Evolutionary conservation across 2,888 invertebrate species (phyloP).

Genomic region (Agrypnus murinus): DNA sequence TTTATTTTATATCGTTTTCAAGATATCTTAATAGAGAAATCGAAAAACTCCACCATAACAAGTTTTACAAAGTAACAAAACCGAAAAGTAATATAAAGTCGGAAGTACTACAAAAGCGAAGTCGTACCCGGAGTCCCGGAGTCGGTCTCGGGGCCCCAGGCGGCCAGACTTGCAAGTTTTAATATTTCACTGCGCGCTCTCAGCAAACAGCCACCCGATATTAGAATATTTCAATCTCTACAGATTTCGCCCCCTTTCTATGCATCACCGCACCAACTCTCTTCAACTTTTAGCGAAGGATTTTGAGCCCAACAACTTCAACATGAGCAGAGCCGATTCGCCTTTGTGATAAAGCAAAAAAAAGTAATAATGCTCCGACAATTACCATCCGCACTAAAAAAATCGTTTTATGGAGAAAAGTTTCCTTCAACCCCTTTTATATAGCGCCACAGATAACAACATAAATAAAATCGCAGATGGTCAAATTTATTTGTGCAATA

Average conservation of each 20-base stretch:
- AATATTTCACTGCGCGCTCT: slow-evolving; percentile 64
- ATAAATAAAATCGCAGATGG: not conserved
- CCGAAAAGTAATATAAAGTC: slow-evolving; percentile 52
- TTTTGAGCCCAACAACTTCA: slow-evolving; percentile 46
- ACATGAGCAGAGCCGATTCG: slow-evolving; percentile 40
- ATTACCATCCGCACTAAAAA: slow-evolving; percentile 34
- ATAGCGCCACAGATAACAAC: not conserved
- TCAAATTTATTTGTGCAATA: not conserved
- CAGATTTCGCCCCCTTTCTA: slow-evolving; percentile 64
- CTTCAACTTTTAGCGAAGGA: slow-evolving; percentile 51
- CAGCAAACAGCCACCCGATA: slow-evolving; percentile 65
- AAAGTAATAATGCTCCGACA: slow-evolving; percentile 40
- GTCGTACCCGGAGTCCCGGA: slow-evolving; percentile 48
- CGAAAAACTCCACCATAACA: slow-evolving; percentile 34
- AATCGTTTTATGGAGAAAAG: not conserved
- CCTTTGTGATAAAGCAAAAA: slow-evolving; percentile 42
- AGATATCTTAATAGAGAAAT: slow-evolving; percentile 15
- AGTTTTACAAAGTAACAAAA: slow-evolving; percentile 48
- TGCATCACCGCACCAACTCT: slow-evolving; percentile 56
- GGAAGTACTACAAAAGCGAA: slow-evolving; percentile 51
- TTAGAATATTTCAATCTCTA: slow-evolving; percentile 71
- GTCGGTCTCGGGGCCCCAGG: slow-evolving; percentile 57
- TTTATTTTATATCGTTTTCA: slow-evolving; percentile 10
- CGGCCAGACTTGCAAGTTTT: slow-evolving; percentile 61
- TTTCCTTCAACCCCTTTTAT: not conserved